Percentiles rank a stretch among this genome's conserved stretches.
Conservation (phyloP, 2,113 vertebrate species). For the Nicator chloris region DNA sequence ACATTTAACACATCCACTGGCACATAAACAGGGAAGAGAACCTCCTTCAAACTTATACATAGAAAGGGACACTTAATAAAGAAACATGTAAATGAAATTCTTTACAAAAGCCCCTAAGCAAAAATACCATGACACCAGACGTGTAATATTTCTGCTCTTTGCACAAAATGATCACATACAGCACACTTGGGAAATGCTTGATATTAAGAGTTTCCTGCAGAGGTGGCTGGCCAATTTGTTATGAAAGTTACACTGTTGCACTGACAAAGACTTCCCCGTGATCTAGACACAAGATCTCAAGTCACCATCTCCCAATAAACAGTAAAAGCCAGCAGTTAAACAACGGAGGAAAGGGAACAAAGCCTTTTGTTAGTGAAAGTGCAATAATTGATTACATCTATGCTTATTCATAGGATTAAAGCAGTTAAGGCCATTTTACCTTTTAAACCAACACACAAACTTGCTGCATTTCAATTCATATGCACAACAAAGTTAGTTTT, state of each 20-base stretch:
- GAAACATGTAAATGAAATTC: background rate
- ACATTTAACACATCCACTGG: background rate
- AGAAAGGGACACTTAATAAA: background rate
- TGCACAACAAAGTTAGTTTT: background rate
- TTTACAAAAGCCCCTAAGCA: background rate
- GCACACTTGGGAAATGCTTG: background rate
- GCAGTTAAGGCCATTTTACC: background rate
- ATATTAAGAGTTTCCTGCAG: background rate
- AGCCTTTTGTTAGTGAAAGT: background rate
- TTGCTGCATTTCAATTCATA: background rate
- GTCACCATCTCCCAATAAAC: background rate
- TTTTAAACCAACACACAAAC: background rate
- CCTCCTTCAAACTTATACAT: background rate
- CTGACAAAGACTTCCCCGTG: background rate
- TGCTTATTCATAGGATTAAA: background rate
- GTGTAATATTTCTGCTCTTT: background rate
- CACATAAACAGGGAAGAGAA: background rate
- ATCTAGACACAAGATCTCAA: background rate
- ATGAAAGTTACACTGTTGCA: background rate
- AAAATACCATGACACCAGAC: background rate
- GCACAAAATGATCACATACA: background rate
- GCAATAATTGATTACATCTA: background rate
- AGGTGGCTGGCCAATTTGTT: background rate
- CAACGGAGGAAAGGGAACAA: background rate
- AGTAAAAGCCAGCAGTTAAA: background rate